These are phyloP conservation scores for Dermolepida albohirtum DNA, from an alignment of 2,888 invertebrate species.

Conservation along the genomic window DNA sequence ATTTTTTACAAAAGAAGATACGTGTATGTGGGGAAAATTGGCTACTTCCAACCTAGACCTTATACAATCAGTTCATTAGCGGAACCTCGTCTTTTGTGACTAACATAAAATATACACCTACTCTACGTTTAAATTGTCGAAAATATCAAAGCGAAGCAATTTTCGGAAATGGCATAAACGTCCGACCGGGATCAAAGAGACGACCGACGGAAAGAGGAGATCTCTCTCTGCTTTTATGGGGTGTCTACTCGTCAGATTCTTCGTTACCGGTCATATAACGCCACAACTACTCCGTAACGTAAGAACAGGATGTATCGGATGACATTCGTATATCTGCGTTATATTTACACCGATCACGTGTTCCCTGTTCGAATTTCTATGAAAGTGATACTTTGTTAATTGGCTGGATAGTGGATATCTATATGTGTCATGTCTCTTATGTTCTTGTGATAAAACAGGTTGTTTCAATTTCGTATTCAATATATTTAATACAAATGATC, in stretches of 20 bases:
- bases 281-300: conserved; percentile 45
- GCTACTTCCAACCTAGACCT: background rate
- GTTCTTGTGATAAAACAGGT: no score
- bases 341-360: conserved; percentile 32
- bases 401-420: conserved; percentile 2
- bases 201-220: conserved; percentile 42
- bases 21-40: no score
- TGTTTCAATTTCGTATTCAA: no score
- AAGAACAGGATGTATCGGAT: conserved; percentile 51
- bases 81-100: conserved; percentile 2
- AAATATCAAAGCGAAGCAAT: conserved; percentile 19
- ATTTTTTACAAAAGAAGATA: no score
- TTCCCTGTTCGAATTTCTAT: conserved; percentile 12
- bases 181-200: conserved; percentile 29
- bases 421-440: no score
- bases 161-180: conserved; percentile 34
- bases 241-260: conserved; percentile 44
- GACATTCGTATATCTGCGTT: conserved; percentile 32
- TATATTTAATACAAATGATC: no score
- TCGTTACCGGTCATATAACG: conserved; percentile 46
- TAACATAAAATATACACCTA: background rate
- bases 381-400: conserved; percentile 28
- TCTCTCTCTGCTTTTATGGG: conserved; percentile 13
- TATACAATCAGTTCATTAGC: conserved; percentile 7
- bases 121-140: conserved; percentile 3